Conservation (phyloP, 2,888 invertebrate genomes). For the Drosophila ezoana region DNA sequence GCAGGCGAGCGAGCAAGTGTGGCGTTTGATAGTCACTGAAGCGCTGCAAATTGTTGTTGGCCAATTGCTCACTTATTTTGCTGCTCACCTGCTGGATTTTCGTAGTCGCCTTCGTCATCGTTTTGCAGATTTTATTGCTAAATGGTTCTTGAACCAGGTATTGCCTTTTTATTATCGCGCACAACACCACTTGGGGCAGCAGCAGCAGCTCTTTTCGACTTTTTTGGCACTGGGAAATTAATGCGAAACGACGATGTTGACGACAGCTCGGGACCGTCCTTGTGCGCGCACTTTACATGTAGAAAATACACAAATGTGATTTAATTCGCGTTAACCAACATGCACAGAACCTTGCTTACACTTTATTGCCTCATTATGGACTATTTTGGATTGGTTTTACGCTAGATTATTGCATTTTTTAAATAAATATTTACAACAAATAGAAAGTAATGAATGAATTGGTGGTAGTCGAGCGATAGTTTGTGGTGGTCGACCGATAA, state of each 20-base stretch:
- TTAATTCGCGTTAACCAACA: conserved; percentile 15
- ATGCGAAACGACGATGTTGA: conserved; percentile 37
- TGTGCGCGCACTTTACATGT: conserved; percentile 46
- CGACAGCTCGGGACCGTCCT: conserved; percentile 39
- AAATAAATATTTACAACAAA: conserved; percentile 72
- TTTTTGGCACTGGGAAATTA: conserved; percentile 70
- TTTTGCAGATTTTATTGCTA: conserved; percentile 17
- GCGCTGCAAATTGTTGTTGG: conserved; percentile 52
- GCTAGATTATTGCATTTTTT: conserved; percentile 33
- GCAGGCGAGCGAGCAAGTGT: conserved; percentile 48
- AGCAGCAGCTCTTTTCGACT: conserved; percentile 15
- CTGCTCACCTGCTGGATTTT: conserved; percentile 56
- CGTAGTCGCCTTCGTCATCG: conserved; percentile 55
- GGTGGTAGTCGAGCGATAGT: conserved; percentile 46
- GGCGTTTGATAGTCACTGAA: conserved; percentile 56
- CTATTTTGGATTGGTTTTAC: conserved; percentile 37
- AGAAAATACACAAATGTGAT: conserved; percentile 26
- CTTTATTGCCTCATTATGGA: conserved; percentile 37
- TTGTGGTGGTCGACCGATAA: conserved; percentile 23
- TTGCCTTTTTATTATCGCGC: conserved; percentile 18
- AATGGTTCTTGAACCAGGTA: conserved; percentile 34
- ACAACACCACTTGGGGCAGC: conserved; percentile 11
- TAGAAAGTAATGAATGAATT: conserved; percentile 71
- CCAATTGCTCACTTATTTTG: conserved; percentile 33
- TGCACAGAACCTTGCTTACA: conserved; percentile 5